A percentile compares a stretch with the other conserved stretches of the same genome.
Evolutionary conservation across 2,797 vertebrate genomes (phyloP).

Genomic region (Xerus rutilus): DNA sequence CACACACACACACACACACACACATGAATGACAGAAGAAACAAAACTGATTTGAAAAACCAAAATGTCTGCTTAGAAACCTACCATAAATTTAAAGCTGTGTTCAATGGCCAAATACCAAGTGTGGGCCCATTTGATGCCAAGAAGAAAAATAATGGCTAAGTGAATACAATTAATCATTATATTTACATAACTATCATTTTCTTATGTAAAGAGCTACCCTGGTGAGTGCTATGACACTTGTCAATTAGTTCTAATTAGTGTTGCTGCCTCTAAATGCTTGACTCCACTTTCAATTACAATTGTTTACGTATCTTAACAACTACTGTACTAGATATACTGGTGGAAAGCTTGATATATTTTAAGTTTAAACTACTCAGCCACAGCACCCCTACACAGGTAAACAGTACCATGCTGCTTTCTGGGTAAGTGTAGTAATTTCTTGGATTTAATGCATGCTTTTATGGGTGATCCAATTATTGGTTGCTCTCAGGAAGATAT

Average conservation of each 20-base stretch:
- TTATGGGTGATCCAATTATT: neutral
- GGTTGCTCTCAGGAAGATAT: conserved; percentile 7
- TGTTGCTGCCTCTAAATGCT: conserved; percentile 74
- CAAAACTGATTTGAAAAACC: conserved; percentile 4
- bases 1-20: neutral
- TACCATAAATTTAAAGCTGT: conserved; percentile 63
- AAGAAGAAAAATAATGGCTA: conserved; percentile 78
- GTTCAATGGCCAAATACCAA: conserved; percentile 59
- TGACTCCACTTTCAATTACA: conserved; percentile 77
- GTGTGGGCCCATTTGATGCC: neutral
- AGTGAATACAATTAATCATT: conserved; percentile 75
- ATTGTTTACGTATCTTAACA: conserved; percentile 69
- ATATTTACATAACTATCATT: conserved; percentile 79
- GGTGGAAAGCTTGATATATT: conserved; percentile 15
- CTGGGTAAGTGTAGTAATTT: neutral
- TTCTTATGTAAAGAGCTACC: conserved; percentile 79
- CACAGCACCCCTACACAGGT: conserved; percentile 1
- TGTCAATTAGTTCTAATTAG: conserved; percentile 84
- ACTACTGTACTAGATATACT: conserved; percentile 59
- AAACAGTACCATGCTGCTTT: neutral
- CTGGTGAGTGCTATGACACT: conserved; percentile 78
- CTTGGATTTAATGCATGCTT: neutral
- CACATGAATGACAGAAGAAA: conserved; percentile 28
- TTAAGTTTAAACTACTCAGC: neutral
- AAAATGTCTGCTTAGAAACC: conserved; percentile 58